Evolutionary conservation across 2,797 vertebrate genomes (phyloP).

Genomic region (Gouania willdenowi): DNA sequence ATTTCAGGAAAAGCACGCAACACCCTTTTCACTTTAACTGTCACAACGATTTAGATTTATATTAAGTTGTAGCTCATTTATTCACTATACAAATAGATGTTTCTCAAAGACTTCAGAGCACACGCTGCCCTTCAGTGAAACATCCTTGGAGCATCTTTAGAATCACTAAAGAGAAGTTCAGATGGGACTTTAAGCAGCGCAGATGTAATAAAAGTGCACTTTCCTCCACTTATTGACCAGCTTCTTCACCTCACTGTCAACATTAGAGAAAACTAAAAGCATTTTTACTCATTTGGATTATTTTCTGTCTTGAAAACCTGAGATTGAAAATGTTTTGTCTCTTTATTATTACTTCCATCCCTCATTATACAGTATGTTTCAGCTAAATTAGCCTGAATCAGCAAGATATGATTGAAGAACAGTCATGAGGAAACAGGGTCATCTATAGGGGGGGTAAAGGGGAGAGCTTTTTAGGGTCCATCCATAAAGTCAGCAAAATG

Average conservation of each 20-base stretch:
- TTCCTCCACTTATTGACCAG: constrained; percentile 11
- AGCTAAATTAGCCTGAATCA: too few relatives aligned
- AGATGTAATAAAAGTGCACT: constrained; percentile 22
- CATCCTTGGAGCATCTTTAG: constrained; percentile 4
- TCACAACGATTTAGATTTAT: neutral
- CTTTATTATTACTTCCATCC: too few relatives aligned
- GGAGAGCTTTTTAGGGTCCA: too few relatives aligned
- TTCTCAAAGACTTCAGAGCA: neutral
- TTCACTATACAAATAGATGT: neutral
- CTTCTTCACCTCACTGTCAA: neutral
- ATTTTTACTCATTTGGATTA: too few relatives aligned
- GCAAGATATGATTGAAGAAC: too few relatives aligned
- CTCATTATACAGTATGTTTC: too few relatives aligned
- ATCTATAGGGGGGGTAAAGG: too few relatives aligned
- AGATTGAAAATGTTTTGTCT: too few relatives aligned
- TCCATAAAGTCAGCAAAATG: too few relatives aligned
- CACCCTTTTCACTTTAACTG: neutral
- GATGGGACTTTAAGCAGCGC: neutral
- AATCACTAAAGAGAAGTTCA: constrained; percentile 13
- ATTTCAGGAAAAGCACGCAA: constrained; percentile 6
- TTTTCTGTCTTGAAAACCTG: too few relatives aligned
- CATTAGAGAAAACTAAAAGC: too few relatives aligned
- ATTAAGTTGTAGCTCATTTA: neutral
- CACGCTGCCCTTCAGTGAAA: neutral
- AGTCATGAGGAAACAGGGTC: too few relatives aligned